Evolutionary conservation across 2,888 invertebrate genomes (phyloP).

Genomic region (Lepidochrysops patricia): DNA sequence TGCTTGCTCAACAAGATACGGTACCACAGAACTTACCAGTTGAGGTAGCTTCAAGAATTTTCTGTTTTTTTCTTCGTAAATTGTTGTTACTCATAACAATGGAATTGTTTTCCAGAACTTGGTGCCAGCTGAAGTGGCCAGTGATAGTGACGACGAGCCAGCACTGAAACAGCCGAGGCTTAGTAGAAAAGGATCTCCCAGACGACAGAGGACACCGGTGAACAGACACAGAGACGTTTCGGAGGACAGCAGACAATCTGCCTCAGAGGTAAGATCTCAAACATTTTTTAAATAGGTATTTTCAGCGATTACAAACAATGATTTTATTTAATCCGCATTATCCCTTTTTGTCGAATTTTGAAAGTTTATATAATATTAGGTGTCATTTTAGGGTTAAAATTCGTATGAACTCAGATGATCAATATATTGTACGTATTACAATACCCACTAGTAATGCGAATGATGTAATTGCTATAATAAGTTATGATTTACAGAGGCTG

Average conservation of each 20-base stretch:
- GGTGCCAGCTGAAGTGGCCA: slow-evolving; percentile 58
- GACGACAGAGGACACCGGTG: slow-evolving; percentile 50
- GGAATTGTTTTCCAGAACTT: slow-evolving; percentile 68
- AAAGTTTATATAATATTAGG: too few relatives aligned
- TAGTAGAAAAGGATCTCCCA: slow-evolving; percentile 51
- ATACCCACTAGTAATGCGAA: not conserved
- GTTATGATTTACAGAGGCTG: not conserved
- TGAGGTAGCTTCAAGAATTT: not conserved
- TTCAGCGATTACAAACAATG: too few relatives aligned
- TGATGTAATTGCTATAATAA: not conserved
- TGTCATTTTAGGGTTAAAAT: not conserved
- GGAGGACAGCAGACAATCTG: slow-evolving; percentile 59
- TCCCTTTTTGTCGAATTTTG: too few relatives aligned
- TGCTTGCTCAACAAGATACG: not conserved
- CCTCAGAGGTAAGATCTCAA: slow-evolving; percentile 62
- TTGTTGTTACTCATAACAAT: slow-evolving; percentile 16
- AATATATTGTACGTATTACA: too few relatives aligned
- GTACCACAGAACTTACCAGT: not conserved
- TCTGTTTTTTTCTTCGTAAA: too few relatives aligned
- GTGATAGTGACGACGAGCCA: slow-evolving; percentile 85
- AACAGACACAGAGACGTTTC: slow-evolving; percentile 45
- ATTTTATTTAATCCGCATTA: too few relatives aligned
- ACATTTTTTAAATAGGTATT: too few relatives aligned
- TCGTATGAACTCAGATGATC: not conserved
- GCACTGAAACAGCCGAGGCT: slow-evolving; percentile 83